Evolutionary conservation across 2,113 vertebrate species (phyloP).

Genomic region (Labrus mixtus): DNA sequence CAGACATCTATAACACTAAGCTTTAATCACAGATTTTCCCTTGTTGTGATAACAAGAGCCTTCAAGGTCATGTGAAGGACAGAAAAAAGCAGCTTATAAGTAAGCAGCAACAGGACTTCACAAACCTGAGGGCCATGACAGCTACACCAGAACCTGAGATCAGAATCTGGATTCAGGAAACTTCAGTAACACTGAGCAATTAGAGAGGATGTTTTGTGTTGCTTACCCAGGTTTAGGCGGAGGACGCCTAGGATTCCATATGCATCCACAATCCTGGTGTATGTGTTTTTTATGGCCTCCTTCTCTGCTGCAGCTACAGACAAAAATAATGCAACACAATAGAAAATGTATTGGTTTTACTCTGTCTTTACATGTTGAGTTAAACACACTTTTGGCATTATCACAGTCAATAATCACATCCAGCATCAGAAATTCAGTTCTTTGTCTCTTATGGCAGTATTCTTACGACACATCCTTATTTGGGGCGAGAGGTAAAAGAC

Average conservation of each 20-base stretch:
- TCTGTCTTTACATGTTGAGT: neutral
- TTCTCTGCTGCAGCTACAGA: conserved; percentile 93
- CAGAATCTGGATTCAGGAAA: neutral
- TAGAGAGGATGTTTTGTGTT: neutral
- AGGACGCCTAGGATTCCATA: conserved; percentile 97
- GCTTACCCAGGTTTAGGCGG: conserved; percentile 95
- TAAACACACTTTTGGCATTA: neutral
- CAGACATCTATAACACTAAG: conserved; percentile 28
- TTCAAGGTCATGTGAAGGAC: conserved; percentile 58
- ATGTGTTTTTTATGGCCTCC: conserved; percentile 92
- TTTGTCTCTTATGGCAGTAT: neutral
- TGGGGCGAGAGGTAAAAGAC: neutral
- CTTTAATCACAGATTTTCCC: conserved; percentile 54
- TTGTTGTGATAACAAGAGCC: conserved; percentile 67
- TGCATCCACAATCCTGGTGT: conserved; percentile 94
- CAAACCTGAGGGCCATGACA: conserved; percentile 9
- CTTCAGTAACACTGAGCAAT: neutral
- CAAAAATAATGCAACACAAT: conserved; percentile 41
- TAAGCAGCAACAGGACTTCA: conserved; percentile 21
- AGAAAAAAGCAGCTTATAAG: conserved; percentile 62
- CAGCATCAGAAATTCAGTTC: neutral
- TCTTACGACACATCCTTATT: neutral
- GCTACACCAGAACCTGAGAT: neutral
- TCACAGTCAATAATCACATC: neutral
- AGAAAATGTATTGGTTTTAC: neutral